phyloP scores from a whole-genome alignment of 2,888 invertebrate species.

The Aethes cnicana region DNA sequence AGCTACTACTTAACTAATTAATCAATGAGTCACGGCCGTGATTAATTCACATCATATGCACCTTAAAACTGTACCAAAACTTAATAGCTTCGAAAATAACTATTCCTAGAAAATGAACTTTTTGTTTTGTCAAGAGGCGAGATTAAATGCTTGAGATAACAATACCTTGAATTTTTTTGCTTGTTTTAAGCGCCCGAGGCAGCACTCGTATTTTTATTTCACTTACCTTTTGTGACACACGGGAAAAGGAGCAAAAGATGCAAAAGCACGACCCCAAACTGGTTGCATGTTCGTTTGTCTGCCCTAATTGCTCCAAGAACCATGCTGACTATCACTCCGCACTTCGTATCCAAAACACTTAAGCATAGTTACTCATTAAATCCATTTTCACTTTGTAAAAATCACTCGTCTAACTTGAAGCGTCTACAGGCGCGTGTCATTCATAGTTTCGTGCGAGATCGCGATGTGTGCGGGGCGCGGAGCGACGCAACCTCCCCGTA shows the following conservation, averaged over 20 bases:
- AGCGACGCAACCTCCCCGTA: constrained; percentile 69
- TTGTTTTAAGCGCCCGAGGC: not conserved
- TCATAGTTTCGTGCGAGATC: constrained; percentile 60
- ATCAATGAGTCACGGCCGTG: not conserved
- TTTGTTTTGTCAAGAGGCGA: no score
- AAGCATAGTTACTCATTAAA: constrained; percentile 43
- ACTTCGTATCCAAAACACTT: constrained; percentile 49
- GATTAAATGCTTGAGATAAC: no score
- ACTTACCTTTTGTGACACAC: constrained; percentile 62
- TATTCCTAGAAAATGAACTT: no score
- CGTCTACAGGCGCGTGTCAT: constrained; percentile 15
- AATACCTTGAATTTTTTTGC: not conserved
- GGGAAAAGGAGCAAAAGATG: constrained; percentile 65
- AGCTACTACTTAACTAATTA: not conserved
- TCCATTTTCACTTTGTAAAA: constrained; percentile 12
- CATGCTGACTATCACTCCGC: constrained; percentile 66
- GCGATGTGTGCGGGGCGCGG: constrained; percentile 59
- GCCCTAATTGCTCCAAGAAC: constrained; percentile 68
- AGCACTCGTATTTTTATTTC: constrained; percentile 3
- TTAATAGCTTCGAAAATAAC: no score
- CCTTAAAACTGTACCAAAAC: no score
- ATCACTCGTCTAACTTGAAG: not conserved
- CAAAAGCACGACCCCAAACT: constrained; percentile 69
- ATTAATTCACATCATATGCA: no score
- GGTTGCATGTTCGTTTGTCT: constrained; percentile 70